These are phyloP conservation scores for Oreochromis aureus DNA, from an alignment of 2,113 vertebrate species.

Conservation along the genomic window DNA sequence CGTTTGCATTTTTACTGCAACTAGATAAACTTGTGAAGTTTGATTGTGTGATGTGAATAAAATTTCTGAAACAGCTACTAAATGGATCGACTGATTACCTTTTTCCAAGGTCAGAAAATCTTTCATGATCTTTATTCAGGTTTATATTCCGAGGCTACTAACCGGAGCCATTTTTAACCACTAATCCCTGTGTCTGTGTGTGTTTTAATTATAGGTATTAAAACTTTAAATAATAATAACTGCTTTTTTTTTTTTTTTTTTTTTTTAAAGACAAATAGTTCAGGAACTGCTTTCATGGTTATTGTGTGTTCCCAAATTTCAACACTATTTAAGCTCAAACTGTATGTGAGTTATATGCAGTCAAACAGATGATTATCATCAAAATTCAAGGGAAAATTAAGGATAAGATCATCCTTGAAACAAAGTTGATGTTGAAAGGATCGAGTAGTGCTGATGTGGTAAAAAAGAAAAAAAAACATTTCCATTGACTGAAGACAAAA, in stretches of 20 bases:
- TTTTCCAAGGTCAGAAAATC: neutral
- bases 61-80: neutral
- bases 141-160: neutral
- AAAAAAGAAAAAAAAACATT: neutral
- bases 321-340: neutral
- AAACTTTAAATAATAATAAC: neutral
- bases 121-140: neutral
- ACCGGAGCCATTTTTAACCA: neutral
- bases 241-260: no score
- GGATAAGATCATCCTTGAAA: neutral
- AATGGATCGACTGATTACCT: neutral
- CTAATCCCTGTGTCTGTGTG: neutral
- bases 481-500: constrained; percentile 11
- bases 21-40: neutral
- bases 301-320: neutral
- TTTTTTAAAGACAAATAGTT: neutral
- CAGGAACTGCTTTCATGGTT: neutral
- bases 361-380: neutral
- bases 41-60: neutral
- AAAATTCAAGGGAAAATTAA: neutral
- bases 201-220: neutral
- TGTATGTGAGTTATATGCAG: neutral
- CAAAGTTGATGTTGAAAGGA: neutral
- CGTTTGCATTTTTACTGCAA: neutral
- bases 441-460: neutral